Percentiles rank a stretch among this genome's conserved stretches.
phyloP scores from a whole-genome alignment of 2,888 invertebrate genomes.

The Chrysodeixis includens region DNA sequence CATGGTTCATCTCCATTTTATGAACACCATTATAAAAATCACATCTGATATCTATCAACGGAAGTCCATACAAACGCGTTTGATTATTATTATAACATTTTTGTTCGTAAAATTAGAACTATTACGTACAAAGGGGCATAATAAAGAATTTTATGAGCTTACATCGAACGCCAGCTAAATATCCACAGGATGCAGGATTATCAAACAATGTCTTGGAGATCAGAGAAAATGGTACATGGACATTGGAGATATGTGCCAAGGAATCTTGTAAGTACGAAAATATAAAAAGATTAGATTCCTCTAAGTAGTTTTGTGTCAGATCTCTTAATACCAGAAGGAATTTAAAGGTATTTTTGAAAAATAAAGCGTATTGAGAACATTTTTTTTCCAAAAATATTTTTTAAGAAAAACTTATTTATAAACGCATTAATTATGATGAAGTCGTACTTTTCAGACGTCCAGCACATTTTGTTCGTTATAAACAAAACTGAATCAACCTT shows the following conservation, averaged over 20 bases:
- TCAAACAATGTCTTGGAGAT: constrained; percentile 76
- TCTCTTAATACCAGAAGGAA: too few species aligned
- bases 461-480: constrained; percentile 28
- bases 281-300: not conserved
- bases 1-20: constrained; percentile 10
- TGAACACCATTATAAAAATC: constrained; percentile 10
- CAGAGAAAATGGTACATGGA: constrained; percentile 12
- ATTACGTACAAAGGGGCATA: constrained; percentile 80
- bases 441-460: constrained; percentile 19
- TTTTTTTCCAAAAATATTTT: not conserved
- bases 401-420: not conserved
- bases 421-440: constrained; percentile 21
- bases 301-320: too few species aligned
- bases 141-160: constrained; percentile 85
- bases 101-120: constrained; percentile 78
- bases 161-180: constrained; percentile 80
- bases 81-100: constrained; percentile 81
- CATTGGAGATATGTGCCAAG: not conserved
- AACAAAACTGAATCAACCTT: constrained; percentile 27
- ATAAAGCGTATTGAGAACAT: not conserved
- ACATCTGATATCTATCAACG: constrained; percentile 55
- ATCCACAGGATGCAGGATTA: constrained; percentile 80
- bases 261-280: not conserved
- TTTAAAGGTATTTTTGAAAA: not conserved
- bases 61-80: constrained; percentile 74